Conservation (phyloP, 2,797 vertebrate species). For the Artibeus jamaicensis region DNA sequence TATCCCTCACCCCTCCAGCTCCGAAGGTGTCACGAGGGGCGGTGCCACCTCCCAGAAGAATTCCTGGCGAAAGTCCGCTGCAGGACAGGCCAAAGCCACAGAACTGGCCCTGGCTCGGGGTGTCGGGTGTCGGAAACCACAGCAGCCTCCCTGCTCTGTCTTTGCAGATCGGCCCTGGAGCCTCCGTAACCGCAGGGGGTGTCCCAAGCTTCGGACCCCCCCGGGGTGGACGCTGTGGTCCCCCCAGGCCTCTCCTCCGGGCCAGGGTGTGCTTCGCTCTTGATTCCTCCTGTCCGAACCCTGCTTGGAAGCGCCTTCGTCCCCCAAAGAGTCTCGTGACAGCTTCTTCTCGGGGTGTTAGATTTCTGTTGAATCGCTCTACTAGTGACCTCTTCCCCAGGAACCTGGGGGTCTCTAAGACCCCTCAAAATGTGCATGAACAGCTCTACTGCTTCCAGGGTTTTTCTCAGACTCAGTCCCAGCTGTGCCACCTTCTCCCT, state of each 20-base stretch:
- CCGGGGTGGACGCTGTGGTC: not conserved
- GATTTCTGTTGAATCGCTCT: not conserved
- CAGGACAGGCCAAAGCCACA: not conserved
- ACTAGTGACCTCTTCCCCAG: accelerated
- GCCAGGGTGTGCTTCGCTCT: no score
- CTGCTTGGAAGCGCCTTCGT: not conserved
- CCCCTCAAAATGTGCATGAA: not conserved
- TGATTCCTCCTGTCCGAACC: accelerated
- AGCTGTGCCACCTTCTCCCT: no score
- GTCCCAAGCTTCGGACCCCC: not conserved
- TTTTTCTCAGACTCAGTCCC: not conserved
- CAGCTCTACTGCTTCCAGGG: not conserved
- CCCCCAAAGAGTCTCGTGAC: not conserved
- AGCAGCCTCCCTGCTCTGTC: not conserved
- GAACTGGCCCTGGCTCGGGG: not conserved
- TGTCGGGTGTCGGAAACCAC: accelerated
- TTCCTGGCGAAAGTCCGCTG: not conserved
- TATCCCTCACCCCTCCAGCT: not conserved
- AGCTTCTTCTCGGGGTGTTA: not conserved
- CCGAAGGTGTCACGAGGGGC: no score
- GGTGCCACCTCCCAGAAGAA: not conserved
- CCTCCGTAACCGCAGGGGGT: no score
- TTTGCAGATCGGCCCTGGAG: not conserved
- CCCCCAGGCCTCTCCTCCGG: not conserved
- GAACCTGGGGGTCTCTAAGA: not conserved